Base-by-base conservation (phyloP, 2,888 invertebrate species). In the Megaustenia siamemsis region DNA sequence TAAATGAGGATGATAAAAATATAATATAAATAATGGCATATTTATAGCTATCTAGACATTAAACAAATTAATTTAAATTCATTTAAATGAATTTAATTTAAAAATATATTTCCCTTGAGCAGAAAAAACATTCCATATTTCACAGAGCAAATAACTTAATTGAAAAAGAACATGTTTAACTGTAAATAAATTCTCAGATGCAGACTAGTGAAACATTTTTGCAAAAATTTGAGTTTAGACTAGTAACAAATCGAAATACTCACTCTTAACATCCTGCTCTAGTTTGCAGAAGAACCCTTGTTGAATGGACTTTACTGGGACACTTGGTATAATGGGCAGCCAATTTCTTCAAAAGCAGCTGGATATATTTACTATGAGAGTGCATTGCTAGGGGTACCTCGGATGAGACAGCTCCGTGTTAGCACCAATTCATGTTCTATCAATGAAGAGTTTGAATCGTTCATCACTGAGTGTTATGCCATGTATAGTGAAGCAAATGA, bases 391-490 rank as follows among this genome's bases (percentile, higher is more conserved):
- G 92, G 92, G 6, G 86, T 92, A 12, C 92, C 92, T 15, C 88
- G 92, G 6, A 43, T 92, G 10, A 87, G 92, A 28, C 92, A 92
- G 87, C 82, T 91, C 24, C 88, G 88, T 53, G 91, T 91, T n/a
- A 86, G 87, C 49, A 86, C 84, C 68, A 85, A 96, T 90, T 95
- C 96, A 1, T 96, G 96, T 90, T 92, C 93, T 38, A 95, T 96
- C 1, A 95, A 96, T 83, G 94, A 94, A 40, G 95, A 95, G 82
- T 96, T 96, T 90, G 93, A 94, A 69, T 93, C 95, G 69, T 95
- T 95, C 85, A 96, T 96, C 89, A 92, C 94, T 40, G 93, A 94
- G 40, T 96, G 96, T 90, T 96, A 95, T 91, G 95, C 94, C 5
- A 90, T 93, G 0, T 96, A 96, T 91, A 93, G 94, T 0, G 73